Conservation (phyloP, 2,797 vertebrate genomes). For the Eptatretus atami region DNA sequence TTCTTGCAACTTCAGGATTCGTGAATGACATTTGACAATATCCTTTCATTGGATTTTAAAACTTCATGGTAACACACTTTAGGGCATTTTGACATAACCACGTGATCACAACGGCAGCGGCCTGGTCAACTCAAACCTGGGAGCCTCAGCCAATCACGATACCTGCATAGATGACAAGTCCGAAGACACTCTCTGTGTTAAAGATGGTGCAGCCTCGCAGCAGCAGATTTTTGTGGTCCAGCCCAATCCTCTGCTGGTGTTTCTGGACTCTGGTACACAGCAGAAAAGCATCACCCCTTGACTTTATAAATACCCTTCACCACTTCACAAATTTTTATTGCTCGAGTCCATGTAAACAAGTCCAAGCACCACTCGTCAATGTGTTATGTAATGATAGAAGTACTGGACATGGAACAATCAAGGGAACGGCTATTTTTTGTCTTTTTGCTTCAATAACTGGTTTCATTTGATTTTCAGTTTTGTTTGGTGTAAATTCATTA, state of each 20-base stretch:
- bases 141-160: conserved; percentile 10
- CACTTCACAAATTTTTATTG: neutral
- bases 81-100: too few relatives aligned
- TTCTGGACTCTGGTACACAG: conserved; percentile 30
- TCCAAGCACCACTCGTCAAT: conserved; percentile 8
- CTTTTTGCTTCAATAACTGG: neutral
- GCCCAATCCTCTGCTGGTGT: conserved; percentile 29
- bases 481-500: too few relatives aligned
- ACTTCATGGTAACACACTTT: too few relatives aligned
- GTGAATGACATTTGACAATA: too few relatives aligned
- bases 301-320: neutral
- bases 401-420: conserved; percentile 6
- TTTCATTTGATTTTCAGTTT: conserved; percentile 8
- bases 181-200: conserved; percentile 39
- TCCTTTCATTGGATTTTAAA: too few relatives aligned
- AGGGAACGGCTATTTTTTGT: neutral
- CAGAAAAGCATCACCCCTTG: neutral
- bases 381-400: neutral
- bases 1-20: too few relatives aligned
- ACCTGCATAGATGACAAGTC: conserved; percentile 83
- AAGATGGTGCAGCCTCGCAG: conserved; percentile 57
- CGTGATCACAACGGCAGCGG: too few relatives aligned
- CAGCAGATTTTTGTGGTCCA: conserved; percentile 48
- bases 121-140: too few relatives aligned
- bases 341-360: conserved; percentile 6